Conservation (phyloP, 2,113 vertebrate species). For the Galeopterus variegatus region DNA sequence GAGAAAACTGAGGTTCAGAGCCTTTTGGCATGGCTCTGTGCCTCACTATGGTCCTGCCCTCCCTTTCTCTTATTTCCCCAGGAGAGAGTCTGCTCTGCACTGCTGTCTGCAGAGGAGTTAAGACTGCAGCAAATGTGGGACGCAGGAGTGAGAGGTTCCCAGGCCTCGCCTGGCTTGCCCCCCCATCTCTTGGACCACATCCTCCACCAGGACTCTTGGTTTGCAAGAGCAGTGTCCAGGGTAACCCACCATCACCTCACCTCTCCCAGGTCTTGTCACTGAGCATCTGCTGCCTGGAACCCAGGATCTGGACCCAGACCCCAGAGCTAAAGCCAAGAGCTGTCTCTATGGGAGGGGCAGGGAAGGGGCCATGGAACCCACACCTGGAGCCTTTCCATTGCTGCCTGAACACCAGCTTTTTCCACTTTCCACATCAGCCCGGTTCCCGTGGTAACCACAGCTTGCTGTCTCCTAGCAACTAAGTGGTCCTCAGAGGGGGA, state of each 20-base stretch:
- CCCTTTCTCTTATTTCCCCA: neutral
- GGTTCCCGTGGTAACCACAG: constrained; percentile 80
- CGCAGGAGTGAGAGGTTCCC: neutral
- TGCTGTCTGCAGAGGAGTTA: neutral
- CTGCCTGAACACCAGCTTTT: constrained; percentile 63
- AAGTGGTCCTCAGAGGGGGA: constrained; percentile 65
- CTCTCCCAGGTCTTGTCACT: neutral
- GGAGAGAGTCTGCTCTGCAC: neutral
- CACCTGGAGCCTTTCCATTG: constrained; percentile 57
- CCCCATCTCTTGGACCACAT: neutral
- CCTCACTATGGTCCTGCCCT: neutral
- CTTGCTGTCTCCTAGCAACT: constrained; percentile 82
- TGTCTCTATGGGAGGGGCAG: neutral
- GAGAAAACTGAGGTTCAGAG: neutral
- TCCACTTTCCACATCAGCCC: constrained; percentile 52
- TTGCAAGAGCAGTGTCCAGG: neutral
- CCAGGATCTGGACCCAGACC: neutral
- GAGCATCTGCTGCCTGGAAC: neutral
- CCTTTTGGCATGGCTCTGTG: neutral
- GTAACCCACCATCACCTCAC: too few relatives aligned
- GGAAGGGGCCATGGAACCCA: neutral
- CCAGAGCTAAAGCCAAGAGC: neutral
- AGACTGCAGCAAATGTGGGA: neutral
- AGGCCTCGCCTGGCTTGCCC: neutral
- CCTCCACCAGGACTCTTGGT: neutral